Conservation (phyloP, 2,113 vertebrate genomes). For the Formicarius rufipectus region DNA sequence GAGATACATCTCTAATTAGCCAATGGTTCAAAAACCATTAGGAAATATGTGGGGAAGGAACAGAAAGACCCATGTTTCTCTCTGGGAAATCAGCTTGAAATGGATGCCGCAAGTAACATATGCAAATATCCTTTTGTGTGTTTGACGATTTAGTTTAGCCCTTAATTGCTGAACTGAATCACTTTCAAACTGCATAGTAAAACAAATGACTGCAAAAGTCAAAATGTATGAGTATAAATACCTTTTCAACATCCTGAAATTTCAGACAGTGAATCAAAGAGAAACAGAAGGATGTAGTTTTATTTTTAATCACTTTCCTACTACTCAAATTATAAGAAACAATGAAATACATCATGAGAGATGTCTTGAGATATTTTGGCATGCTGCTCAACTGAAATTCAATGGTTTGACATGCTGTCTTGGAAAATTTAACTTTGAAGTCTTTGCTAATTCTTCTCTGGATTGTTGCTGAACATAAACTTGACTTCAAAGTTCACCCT, state of each 20-base stretch:
- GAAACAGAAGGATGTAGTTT: not conserved
- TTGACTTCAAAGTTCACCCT: slow-evolving; percentile 3
- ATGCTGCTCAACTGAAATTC: slow-evolving; percentile 4
- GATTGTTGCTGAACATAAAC: not conserved
- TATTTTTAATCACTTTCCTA: slow-evolving; percentile 34
- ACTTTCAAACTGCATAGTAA: slow-evolving; percentile 20
- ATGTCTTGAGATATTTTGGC: slow-evolving; percentile 42
- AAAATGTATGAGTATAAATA: not conserved
- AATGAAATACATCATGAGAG: slow-evolving; percentile 21
- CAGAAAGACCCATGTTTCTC: not conserved
- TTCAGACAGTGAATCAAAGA: slow-evolving; percentile 33
- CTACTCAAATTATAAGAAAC: slow-evolving; percentile 20
- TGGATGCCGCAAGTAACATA: not conserved
- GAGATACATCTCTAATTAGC: not conserved
- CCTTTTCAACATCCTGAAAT: slow-evolving; percentile 30
- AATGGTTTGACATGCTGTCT: slow-evolving; percentile 4
- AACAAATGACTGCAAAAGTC: slow-evolving; percentile 19
- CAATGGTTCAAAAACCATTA: not conserved
- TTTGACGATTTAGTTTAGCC: slow-evolving; percentile 21
- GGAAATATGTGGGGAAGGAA: not conserved
- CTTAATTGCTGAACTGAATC: slow-evolving; percentile 39
- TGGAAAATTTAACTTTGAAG: slow-evolving; percentile 11
- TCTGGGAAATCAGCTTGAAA: not conserved
- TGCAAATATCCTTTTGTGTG: not conserved
- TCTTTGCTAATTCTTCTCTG: slow-evolving; percentile 24